Evolutionary conservation across 2,113 vertebrate genomes (phyloP), one percentile per base, ranked within the genome.

Genomic region (Thomomys bottae): DNA sequence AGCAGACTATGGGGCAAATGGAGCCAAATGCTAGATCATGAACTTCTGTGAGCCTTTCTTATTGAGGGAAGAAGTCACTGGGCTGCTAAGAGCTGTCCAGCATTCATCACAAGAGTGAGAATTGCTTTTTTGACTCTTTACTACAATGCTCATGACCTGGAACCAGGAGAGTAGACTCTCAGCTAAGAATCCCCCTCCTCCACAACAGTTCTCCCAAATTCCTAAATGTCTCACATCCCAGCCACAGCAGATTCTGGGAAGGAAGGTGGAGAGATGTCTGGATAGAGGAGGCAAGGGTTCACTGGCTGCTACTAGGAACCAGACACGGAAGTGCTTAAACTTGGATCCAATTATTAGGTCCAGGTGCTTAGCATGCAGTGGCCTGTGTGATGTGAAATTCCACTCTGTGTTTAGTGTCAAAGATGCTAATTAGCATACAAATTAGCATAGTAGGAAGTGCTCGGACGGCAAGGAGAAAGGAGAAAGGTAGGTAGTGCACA

Each of bases 91-190:
- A 84, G 59, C 78, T 85, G 72, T n/a, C 81, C 15, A 3, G 20
- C 30, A 3, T 93, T 92, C 95, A 93, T 95, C 91, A 92, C n/a
- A 61, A 11, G 87, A 87, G 36, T 95, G 91, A 93, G 92, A 95
- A 94, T 24, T 45, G 26, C 42, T 54, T 14, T 73, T 45, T 73
- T 57, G 49, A 81, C 70, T 89, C 21, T 91, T 95, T 93, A 90
- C 87, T 81, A 92, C 80, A 92, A 77, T 5, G 18, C 24, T 40
- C 59, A 54, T 66, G 61, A 68, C 84, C 71, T 28, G 0, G 57
- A 91, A 38, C 57, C 54, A 0, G 32, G 59, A 26, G 66, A 87
- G 73, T 36, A 9, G n/a, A n/a, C n/a, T n/a, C 28, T 90, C 61
- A 32, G 49, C 76, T 89, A 68, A 89, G 63, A 92, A 63, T 6